These are phyloP conservation scores for Psittacara wagleri DNA, from an alignment of 2,113 vertebrate species.

Conservation along the genomic window DNA sequence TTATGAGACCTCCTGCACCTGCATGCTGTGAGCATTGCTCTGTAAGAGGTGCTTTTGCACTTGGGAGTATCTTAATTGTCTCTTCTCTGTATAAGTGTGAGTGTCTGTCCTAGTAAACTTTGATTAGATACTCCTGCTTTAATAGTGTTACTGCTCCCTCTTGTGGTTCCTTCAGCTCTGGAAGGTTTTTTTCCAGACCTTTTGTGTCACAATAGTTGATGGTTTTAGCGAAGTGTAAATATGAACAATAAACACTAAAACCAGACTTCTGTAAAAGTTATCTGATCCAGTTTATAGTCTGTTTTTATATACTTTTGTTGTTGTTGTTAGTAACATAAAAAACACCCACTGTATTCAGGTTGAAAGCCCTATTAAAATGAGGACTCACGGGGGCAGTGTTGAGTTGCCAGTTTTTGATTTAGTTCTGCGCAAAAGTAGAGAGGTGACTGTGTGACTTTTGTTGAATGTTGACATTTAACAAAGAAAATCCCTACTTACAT, in stretches of 20 bases:
- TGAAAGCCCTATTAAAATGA: neutral
- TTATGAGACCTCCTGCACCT: neutral
- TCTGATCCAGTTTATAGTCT: neutral
- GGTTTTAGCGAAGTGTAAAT: neutral
- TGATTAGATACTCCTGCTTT: rapidly evolving
- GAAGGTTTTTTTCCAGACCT: neutral
- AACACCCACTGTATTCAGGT: neutral
- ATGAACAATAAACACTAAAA: neutral
- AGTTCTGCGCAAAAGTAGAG: neutral
- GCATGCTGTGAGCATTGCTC: neutral
- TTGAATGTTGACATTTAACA: neutral
- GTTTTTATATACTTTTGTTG: too few species aligned
- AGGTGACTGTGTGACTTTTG: neutral
- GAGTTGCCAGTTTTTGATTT: neutral
- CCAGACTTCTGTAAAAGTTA: neutral
- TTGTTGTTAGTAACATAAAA: neutral
- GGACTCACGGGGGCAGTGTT: neutral
- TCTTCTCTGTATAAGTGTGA: neutral
- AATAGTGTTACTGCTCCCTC: conserved; percentile 35
- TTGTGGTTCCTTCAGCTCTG: neutral
- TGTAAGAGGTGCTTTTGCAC: neutral
- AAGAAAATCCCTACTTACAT: neutral
- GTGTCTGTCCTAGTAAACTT: neutral
- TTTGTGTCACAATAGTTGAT: neutral
- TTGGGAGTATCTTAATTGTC: neutral